Conservation (phyloP, 2,113 vertebrate species). For the Zosterops lateralis region DNA sequence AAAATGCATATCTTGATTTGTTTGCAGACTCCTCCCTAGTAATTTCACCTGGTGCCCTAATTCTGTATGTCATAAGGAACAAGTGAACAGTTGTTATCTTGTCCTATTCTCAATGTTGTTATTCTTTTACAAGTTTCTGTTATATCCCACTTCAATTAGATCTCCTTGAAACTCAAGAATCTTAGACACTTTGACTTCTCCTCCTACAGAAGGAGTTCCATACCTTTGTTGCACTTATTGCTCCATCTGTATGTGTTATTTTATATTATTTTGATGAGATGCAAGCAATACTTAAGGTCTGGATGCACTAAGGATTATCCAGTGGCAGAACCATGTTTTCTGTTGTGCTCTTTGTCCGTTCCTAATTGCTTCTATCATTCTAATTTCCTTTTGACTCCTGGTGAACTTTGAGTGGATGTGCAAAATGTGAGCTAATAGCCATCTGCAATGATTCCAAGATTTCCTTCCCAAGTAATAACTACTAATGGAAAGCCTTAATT, state of each 20-base stretch:
- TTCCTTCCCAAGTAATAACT: slow-evolving; percentile 23
- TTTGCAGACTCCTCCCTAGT: background rate
- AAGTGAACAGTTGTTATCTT: background rate
- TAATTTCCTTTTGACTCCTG: background rate
- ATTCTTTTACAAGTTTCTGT: background rate
- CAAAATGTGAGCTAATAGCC: slow-evolving; percentile 15
- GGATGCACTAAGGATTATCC: background rate
- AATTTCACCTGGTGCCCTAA: background rate
- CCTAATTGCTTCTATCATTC: background rate
- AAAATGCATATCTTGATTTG: background rate
- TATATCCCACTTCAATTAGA: background rate
- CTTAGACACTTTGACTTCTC: background rate
- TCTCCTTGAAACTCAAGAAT: background rate
- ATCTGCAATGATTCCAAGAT: slow-evolving; percentile 30
- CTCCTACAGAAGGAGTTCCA: background rate
- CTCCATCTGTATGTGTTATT: background rate
- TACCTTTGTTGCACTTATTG: background rate
- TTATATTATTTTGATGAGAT: background rate
- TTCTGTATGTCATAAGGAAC: background rate
- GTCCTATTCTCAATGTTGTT: background rate
- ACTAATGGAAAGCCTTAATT: slow-evolving; percentile 38
- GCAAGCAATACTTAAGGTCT: background rate
- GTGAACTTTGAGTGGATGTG: slow-evolving; percentile 23
- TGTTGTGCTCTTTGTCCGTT: background rate
- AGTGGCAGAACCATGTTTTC: background rate